A percentile compares a stretch with the other conserved stretches of the same genome.
Evolutionary conservation across 37 sponge, comb jelly and placozoan genomes (phyloP).

Genomic region (Ephydatia muelleri): DNA sequence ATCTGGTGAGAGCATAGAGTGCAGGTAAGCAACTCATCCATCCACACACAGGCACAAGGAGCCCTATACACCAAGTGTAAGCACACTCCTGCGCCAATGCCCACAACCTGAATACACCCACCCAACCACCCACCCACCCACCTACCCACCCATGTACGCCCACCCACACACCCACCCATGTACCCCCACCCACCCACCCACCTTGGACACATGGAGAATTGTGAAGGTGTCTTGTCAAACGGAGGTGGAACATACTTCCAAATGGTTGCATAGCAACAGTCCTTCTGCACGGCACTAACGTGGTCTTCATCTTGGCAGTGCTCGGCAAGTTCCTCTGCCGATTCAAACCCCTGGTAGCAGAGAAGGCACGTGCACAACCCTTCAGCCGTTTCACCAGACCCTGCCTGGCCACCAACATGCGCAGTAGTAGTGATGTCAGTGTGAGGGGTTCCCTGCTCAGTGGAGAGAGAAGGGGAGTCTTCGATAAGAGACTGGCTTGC

Average conservation of each 20-base stretch:
- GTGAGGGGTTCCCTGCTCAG: background rate
- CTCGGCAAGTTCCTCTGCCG: conserved; percentile 10
- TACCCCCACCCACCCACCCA: too few relatives aligned
- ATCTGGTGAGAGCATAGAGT: background rate
- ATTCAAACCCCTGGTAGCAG: conserved; percentile 29
- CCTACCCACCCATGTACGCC: background rate
- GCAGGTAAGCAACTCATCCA: background rate
- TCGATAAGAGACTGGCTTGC: background rate
- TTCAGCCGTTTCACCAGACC: conserved; percentile 2
- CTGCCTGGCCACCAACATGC: background rate
- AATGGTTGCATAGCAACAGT: conserved; percentile 4
- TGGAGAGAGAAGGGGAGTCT: background rate
- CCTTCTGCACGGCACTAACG: conserved; percentile 4
- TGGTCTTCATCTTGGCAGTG: conserved; percentile 43
- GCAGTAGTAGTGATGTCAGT: background rate
- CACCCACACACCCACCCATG: background rate
- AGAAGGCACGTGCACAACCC: conserved; percentile 30
- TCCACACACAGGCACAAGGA: too few relatives aligned
- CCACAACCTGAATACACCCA: too few relatives aligned
- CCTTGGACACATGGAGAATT: conserved; percentile 3
- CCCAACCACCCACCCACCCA: too few relatives aligned
- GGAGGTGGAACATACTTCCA: conserved; percentile 53
- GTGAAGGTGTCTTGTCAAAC: background rate
- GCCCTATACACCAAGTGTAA: too few relatives aligned
- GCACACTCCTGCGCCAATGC: too few relatives aligned